Percentiles rank a stretch among this genome's conserved stretches.
These are phyloP conservation scores for Cantharis lateralis DNA, from an alignment of 2,888 invertebrate species.

Conservation along the genomic window DNA sequence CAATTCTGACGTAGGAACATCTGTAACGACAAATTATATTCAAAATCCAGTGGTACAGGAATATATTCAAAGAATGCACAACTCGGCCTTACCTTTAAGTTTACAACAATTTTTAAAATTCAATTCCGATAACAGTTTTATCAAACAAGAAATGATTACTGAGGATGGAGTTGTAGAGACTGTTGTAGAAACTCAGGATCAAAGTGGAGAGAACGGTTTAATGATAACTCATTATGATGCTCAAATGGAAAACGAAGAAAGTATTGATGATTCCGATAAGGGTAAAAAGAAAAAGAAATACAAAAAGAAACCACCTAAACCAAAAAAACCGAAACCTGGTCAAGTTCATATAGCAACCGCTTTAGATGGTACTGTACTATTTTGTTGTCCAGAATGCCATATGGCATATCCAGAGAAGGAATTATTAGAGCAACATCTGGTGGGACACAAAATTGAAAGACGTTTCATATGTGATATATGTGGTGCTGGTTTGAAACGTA, in stretches of 20 bases:
- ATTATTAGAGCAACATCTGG: constrained; percentile 75
- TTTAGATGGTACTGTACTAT: constrained; percentile 74
- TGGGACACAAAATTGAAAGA: constrained; percentile 79
- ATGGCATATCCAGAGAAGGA: constrained; percentile 83
- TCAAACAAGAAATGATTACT: constrained; percentile 58
- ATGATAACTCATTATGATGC: constrained; percentile 52
- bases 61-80: constrained; percentile 57
- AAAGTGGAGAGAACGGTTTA: constrained; percentile 46
- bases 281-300: constrained; percentile 73
- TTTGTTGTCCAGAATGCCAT: constrained; percentile 81
- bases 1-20: constrained; percentile 39
- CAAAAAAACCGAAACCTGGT: constrained; percentile 78
- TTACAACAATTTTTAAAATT: constrained; percentile 69
- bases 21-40: constrained; percentile 59
- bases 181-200: constrained; percentile 54
- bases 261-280: constrained; percentile 48
- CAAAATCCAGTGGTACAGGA: constrained; percentile 60
- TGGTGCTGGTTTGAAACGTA: constrained; percentile 76
- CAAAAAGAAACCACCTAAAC: constrained; percentile 80
- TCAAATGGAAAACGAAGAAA: constrained; percentile 52
- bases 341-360: constrained; percentile 78
- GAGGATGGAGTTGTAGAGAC: constrained; percentile 59
- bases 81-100: constrained; percentile 59
- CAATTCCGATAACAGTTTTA: constrained; percentile 57
- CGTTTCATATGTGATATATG: constrained; percentile 79